These are phyloP conservation scores for Pangasius macronema DNA, from an alignment of 2,797 vertebrate species.

Conservation along the genomic window DNA sequence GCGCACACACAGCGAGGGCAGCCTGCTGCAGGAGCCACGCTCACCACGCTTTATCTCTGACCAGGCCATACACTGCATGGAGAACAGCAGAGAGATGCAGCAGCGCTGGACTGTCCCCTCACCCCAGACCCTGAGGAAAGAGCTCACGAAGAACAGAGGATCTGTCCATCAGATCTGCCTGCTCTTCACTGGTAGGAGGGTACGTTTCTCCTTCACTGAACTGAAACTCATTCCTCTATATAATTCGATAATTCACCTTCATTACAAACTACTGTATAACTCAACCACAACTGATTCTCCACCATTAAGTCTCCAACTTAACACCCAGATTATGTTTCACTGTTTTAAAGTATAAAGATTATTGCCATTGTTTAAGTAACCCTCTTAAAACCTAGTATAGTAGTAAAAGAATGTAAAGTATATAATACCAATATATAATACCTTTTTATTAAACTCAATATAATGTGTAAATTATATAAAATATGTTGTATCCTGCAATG, in stretches of 20 bases:
- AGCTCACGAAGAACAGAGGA: conserved; percentile 80
- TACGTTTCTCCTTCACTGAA: conserved; percentile 57
- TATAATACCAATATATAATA: too few species aligned
- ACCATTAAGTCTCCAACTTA: too few species aligned
- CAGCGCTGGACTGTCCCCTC: conserved; percentile 78
- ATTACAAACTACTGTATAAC: background rate
- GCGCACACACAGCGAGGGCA: conserved; percentile 90
- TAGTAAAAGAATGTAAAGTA: too few species aligned
- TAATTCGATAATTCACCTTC: background rate
- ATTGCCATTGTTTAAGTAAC: background rate
- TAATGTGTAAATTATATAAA: background rate
- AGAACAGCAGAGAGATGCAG: conserved; percentile 54
- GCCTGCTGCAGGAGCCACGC: conserved; percentile 81
- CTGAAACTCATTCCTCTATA: background rate
- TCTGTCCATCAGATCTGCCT: conserved; percentile 84
- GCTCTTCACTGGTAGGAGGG: conserved; percentile 85
- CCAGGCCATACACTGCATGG: conserved; percentile 82
- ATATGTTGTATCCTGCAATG: background rate
- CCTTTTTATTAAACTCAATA: too few species aligned
- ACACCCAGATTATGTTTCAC: background rate
- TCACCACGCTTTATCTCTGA: conserved; percentile 86
- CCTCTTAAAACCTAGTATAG: too few species aligned
- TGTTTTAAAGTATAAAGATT: background rate
- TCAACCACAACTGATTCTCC: too few species aligned
- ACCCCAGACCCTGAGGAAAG: conserved; percentile 81